phyloP scores from a whole-genome alignment of 2,888 invertebrate genomes.

The Limnephilus marmoratus region DNA sequence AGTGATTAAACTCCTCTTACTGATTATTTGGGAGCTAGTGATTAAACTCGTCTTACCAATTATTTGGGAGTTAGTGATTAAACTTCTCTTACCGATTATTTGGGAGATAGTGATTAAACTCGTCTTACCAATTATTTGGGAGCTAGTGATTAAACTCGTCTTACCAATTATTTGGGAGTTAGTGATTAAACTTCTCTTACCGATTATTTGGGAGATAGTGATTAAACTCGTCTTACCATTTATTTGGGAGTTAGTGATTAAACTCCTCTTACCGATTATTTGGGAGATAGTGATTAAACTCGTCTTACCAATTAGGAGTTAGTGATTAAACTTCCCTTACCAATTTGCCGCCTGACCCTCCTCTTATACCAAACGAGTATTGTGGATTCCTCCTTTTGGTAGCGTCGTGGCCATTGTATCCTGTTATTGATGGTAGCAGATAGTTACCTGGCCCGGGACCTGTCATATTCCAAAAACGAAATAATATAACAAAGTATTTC shows the following conservation, averaged over 20 bases:
- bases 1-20: too few species aligned
- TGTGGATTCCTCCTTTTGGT: slow-evolving; percentile 80
- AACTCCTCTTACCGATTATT: too few species aligned
- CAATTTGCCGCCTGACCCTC: slow-evolving; percentile 56
- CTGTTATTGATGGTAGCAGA: slow-evolving; percentile 79
- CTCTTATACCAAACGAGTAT: slow-evolving; percentile 78
- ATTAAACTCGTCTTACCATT: slow-evolving; percentile 9
- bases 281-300: too few species aligned
- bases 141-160: too few species aligned
- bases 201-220: too few species aligned
- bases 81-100: slow-evolving; percentile 1
- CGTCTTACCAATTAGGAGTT: not conserved
- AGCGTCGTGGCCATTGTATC: slow-evolving; percentile 80
- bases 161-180: not conserved
- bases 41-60: too few species aligned
- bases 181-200: too few species aligned
- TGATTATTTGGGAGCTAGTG: too few species aligned
- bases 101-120: too few species aligned
- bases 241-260: not conserved
- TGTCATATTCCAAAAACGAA: slow-evolving; percentile 67
- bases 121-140: not conserved
- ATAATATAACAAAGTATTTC: not conserved
- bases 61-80: not conserved
- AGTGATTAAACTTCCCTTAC: not conserved
- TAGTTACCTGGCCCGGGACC: slow-evolving; percentile 85